These are phyloP conservation scores for Mylabris phalerata DNA, from an alignment of 1,140 invertebrate species.

Conservation along the genomic window DNA sequence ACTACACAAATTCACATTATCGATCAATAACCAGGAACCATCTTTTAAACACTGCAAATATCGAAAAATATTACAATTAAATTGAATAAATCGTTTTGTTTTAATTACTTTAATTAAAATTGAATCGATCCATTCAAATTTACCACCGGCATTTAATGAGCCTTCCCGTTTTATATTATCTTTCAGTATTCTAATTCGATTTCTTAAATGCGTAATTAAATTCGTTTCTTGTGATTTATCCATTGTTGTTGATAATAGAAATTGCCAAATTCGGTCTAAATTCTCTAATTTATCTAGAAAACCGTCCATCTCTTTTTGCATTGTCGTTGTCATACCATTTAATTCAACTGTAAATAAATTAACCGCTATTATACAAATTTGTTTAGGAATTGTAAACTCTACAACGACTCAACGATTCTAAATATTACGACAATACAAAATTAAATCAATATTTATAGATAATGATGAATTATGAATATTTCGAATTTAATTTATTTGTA, in stretches of 20 bases:
- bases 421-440: too few species aligned
- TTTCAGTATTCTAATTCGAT: not conserved
- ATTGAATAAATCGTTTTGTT: not conserved
- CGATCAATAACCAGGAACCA: constrained; percentile 88
- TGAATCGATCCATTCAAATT: constrained; percentile 98
- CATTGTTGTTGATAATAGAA: too few species aligned
- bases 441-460: too few species aligned
- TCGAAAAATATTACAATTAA: constrained; percentile 1
- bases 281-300: constrained; percentile 47
- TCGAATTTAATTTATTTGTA: too few species aligned
- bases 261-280: constrained; percentile 15
- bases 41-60: constrained; percentile 61
- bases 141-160: constrained; percentile 68
- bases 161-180: constrained; percentile 47
- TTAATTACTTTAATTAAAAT: constrained; percentile 69
- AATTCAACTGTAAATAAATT: too few species aligned
- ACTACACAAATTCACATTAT: constrained; percentile 96
- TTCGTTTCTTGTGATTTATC: too few species aligned
- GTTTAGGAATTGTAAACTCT: too few species aligned
- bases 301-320: constrained; percentile 47
- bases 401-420: too few species aligned
- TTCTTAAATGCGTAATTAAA: not conserved
- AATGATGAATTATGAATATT: too few species aligned
- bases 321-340: constrained; percentile 30
- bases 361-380: too few species aligned